Evolutionary conservation across 2,113 vertebrate genomes (phyloP), one percentile per base, ranked within the genome.

Genomic region (Zosterops pallidus): DNA sequence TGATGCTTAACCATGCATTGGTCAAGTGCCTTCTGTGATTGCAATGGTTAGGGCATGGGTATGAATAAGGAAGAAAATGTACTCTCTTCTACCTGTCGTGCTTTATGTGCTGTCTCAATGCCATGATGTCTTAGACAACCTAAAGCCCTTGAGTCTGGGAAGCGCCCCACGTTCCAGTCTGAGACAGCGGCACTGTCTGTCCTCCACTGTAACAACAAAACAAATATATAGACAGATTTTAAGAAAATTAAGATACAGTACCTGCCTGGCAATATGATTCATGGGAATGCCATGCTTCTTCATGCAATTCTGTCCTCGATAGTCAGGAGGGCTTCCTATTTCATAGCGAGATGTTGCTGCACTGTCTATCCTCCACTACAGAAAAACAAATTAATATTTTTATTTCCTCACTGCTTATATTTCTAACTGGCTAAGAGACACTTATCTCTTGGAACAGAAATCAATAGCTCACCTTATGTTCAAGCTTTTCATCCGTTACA

Each of bases 341-440:
- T 99, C 99, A 98, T 99, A 99, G 42, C 98, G 96, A 95, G 99
- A 99, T 57, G 99, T 99, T 53, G 99, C 99, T 77, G 99, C 99
- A 97, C 99, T 99, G 99, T 99, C 99, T 99, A 99, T 99, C 97
- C 98, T 99, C 99, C 99, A 99, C 99, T 99, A 98, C 70, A 95
- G 96, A 94, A 97, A 97, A 96, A 96, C 94, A 97, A 84, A 97
- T 93, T 50, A 6, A 70, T 63, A 76, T 64, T 94, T 97, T 97
- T 97, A 93, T 90, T 47, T 92, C 60, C 82, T 82, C 49, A 84
- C 29, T 50, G 28, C 44, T 91, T 65, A 2, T 63, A 80, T 63
- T 88, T 91, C 69, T 82, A 41, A 86, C 75, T 92, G 76, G 31
- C 69, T 84, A 60, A 0, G 2, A 96, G n/a, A 74, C 9, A 63